phyloP scores from a whole-genome alignment of 2,888 invertebrate species.

The Eucera pruinosa region DNA sequence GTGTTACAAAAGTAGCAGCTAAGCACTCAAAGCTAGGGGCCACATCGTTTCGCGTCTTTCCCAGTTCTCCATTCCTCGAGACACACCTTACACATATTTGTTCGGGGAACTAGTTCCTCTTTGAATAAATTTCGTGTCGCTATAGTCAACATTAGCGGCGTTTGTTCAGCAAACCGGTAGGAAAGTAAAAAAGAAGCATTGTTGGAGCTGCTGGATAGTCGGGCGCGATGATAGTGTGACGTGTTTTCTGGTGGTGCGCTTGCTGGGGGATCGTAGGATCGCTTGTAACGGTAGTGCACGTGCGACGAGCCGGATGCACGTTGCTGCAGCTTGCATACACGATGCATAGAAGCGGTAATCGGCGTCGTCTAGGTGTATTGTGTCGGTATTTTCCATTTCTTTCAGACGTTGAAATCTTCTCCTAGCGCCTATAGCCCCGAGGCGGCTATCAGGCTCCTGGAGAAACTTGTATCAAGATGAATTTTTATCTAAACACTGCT shows the following conservation, averaged over 20 bases:
- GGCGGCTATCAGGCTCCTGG: neutral
- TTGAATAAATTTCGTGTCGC: conserved; percentile 3
- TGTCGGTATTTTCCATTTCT: conserved; percentile 33
- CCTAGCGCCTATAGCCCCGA: conserved; percentile 3
- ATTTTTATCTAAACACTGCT: neutral
- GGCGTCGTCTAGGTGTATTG: conserved; percentile 11
- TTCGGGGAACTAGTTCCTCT: conserved; percentile 10
- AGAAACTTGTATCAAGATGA: conserved; percentile 6
- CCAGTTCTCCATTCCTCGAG: too few species aligned
- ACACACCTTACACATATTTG: neutral
- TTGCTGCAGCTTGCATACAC: conserved; percentile 30
- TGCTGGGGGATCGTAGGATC: conserved; percentile 2
- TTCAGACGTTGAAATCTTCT: conserved; percentile 20
- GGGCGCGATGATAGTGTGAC: neutral
- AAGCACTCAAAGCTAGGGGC: too few species aligned
- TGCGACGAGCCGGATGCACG: conserved; percentile 40
- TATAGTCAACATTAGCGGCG: neutral
- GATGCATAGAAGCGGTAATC: conserved; percentile 41
- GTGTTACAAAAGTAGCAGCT: too few species aligned
- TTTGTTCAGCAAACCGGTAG: neutral
- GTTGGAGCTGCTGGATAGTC: neutral
- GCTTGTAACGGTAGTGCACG: conserved; percentile 36
- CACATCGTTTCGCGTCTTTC: too few species aligned
- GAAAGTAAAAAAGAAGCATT: neutral
- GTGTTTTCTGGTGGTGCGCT: neutral